phyloP scores from a whole-genome alignment of 1,140 invertebrate genomes.

The Drosophila eugracilis region DNA sequence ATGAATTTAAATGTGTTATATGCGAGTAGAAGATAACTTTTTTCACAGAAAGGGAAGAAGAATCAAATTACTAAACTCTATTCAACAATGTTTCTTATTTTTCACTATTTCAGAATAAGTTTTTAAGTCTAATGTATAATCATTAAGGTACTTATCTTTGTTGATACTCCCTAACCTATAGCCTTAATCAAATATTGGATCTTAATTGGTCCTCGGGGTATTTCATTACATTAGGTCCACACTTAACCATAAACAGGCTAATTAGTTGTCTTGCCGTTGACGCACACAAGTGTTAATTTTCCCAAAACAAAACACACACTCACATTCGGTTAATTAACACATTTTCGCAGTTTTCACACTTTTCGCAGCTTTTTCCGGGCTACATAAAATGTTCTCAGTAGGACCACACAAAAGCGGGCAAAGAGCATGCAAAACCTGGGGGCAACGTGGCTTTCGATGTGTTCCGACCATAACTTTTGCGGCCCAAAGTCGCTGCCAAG shows the following conservation, averaged over 20 bases:
- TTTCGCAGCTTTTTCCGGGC: conserved; percentile 42
- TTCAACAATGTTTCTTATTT: too few species aligned
- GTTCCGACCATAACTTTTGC: conserved; percentile 61
- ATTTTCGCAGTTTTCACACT: conserved; percentile 60
- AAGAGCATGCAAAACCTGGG: conserved; percentile 33
- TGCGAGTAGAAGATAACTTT: too few species aligned
- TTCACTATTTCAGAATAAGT: too few species aligned
- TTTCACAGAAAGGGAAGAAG: too few species aligned
- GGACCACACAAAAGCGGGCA: conserved; percentile 16
- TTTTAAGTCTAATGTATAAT: too few species aligned
- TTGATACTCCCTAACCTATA: too few species aligned
- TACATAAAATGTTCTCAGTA: conserved; percentile 6
- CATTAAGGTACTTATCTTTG: too few species aligned
- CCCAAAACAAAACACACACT: conserved; percentile 40
- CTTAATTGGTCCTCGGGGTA: background rate
- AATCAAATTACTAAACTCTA: too few species aligned
- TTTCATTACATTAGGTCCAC: conserved; percentile 27
- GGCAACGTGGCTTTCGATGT: conserved; percentile 64
- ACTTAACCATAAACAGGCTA: conserved; percentile 30
- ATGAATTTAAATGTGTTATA: too few species aligned
- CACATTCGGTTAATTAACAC: conserved; percentile 65
- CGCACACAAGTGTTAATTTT: conserved; percentile 68
- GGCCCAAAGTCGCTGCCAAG: conserved; percentile 49
- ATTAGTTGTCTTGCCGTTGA: conserved; percentile 31
- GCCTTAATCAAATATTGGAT: conserved; percentile 9